Conservation (phyloP, 2,113 vertebrate species). For the Nesoenas mayeri region DNA sequence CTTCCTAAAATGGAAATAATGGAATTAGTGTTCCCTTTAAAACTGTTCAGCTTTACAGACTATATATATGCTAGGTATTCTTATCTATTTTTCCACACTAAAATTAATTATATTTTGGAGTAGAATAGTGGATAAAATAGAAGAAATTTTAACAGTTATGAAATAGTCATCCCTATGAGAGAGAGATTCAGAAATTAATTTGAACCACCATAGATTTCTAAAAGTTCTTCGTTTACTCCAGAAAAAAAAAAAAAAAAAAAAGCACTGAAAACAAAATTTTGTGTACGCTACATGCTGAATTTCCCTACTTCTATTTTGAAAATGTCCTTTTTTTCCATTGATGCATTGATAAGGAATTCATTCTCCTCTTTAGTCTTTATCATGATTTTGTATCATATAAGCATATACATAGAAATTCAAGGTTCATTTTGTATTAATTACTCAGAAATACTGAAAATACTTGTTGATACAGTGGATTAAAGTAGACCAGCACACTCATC, state of each 20-base stretch:
- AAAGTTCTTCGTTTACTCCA: neutral
- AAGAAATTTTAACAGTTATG: neutral
- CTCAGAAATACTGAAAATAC: neutral
- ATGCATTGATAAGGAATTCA: neutral
- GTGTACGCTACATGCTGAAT: neutral
- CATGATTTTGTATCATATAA: neutral
- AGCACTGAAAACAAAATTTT: neutral
- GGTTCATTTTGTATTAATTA: constrained; percentile 6
- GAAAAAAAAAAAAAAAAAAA: neutral
- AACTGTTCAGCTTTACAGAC: neutral
- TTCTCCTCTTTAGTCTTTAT: neutral
- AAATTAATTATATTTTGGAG: neutral
- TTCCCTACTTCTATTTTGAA: neutral
- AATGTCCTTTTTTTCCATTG: neutral
- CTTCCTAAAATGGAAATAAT: neutral
- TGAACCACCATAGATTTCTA: neutral
- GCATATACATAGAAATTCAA: neutral
- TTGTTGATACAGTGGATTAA: neutral
- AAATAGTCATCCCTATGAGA: neutral
- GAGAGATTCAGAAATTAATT: neutral
- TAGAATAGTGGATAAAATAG: neutral
- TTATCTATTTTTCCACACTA: neutral
- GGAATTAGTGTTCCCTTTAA: neutral
- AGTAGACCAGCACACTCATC: neutral
- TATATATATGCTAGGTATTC: neutral